Evolutionary conservation across 1,140 invertebrate species (phyloP).

Genomic region (Ceratina japonica): DNA sequence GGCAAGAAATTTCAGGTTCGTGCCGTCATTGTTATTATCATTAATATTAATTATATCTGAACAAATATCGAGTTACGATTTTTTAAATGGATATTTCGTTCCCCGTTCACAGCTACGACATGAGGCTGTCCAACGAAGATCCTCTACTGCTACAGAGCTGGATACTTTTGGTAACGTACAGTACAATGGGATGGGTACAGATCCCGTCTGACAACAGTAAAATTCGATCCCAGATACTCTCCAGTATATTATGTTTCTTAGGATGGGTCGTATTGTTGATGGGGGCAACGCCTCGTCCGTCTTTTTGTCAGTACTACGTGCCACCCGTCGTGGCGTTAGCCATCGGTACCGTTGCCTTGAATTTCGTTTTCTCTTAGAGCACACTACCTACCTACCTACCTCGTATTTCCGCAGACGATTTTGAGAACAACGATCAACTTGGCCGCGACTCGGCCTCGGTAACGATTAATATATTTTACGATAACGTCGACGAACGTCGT

Average conservation of each 20-base stretch:
- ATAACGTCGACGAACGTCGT: no score
- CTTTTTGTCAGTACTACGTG: constrained; percentile 75
- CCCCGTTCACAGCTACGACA: constrained; percentile 73
- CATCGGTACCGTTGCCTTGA: constrained; percentile 60
- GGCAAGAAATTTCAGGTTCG: constrained; percentile 76
- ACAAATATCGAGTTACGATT: not conserved
- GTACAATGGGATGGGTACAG: constrained; percentile 70
- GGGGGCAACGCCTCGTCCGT: constrained; percentile 58
- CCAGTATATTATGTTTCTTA: constrained; percentile 65
- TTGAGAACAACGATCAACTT: not conserved
- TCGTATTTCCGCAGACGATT: not conserved
- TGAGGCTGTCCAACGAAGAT: constrained; percentile 73
- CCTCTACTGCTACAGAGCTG: constrained; percentile 71
- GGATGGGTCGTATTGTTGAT: constrained; percentile 69
- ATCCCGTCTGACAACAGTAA: constrained; percentile 61
- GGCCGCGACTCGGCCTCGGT: no score
- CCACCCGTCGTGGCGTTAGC: constrained; percentile 68
- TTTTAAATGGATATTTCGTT: constrained; percentile 20
- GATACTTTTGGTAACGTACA: constrained; percentile 70
- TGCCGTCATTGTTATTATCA: not conserved
- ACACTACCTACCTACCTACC: no score
- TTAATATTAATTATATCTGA: constrained; percentile 19
- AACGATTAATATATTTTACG: no score
- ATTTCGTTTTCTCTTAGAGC: constrained; percentile 57
- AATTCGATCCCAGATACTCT: constrained; percentile 60